These are phyloP conservation scores for Calidris pygmaea DNA, from an alignment of 2,113 vertebrate genomes.

Conservation along the genomic window DNA sequence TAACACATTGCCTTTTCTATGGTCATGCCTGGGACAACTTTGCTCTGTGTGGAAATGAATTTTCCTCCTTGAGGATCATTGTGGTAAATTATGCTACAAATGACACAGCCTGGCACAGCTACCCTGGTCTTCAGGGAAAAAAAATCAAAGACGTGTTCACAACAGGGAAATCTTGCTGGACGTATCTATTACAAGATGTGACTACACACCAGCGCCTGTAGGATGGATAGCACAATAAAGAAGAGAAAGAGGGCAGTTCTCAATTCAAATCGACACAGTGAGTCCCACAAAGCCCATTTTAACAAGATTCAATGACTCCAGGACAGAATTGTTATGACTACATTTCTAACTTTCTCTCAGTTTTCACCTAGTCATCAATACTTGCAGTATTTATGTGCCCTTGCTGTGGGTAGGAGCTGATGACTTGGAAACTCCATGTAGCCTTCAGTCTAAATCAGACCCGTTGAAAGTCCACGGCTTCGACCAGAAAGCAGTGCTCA, in stretches of 20 bases:
- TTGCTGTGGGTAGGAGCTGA: background rate
- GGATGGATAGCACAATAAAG: slow-evolving; percentile 29
- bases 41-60: background rate
- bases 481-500: background rate
- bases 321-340: background rate
- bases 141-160: background rate
- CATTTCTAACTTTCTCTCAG: background rate
- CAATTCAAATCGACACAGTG: background rate
- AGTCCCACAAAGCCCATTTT: slow-evolving; percentile 17
- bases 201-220: background rate
- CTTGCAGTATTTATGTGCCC: background rate
- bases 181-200: background rate
- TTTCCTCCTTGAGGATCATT: background rate
- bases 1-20: fast-evolving
- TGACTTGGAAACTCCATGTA: background rate
- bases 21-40: background rate
- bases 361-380: background rate
- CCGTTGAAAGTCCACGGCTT: background rate
- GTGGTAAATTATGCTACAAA: background rate
- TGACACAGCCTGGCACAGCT: background rate
- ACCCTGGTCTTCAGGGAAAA: background rate
- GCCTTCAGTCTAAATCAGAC: background rate
- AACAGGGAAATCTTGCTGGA: background rate
- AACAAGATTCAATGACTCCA: background rate
- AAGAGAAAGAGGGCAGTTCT: background rate